Conservation (phyloP, 30 jellyfish, hydroid and myxozoan species). For the Sanderia malayensis region DNA sequence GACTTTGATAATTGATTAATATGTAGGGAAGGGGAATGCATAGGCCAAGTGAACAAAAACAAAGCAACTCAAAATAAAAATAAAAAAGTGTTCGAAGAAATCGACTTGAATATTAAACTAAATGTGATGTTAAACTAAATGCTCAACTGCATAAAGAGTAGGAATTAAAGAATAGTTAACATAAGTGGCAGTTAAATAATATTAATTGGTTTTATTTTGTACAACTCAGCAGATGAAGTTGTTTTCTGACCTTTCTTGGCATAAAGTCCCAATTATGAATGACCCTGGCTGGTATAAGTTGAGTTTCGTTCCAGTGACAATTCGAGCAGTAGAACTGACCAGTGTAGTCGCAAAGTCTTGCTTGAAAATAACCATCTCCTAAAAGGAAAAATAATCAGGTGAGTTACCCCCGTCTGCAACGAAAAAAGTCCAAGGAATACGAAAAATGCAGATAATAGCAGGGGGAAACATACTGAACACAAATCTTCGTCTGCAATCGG, state of each 20-base stretch:
- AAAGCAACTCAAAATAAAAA: too few relatives aligned
- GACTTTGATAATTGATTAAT: too few relatives aligned
- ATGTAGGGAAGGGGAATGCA: too few relatives aligned
- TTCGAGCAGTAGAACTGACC: slow-evolving; percentile 77
- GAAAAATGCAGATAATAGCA: background rate
- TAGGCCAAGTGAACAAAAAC: too few relatives aligned
- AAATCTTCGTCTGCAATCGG: slow-evolving; percentile 82
- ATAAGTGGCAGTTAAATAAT: too few relatives aligned
- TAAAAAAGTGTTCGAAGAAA: too few relatives aligned
- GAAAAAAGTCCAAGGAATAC: background rate
- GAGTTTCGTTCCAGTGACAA: slow-evolving; percentile 94
- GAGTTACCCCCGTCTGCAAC: background rate
- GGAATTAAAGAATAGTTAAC: too few relatives aligned
- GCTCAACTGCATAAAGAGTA: too few relatives aligned
- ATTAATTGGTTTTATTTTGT: too few relatives aligned
- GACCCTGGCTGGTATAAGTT: slow-evolving; percentile 82
- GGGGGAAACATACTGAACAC: slow-evolving; percentile 48
- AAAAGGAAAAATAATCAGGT: background rate
- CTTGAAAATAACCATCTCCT: slow-evolving; percentile 78
- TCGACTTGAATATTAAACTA: too few relatives aligned
- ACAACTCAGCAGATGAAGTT: too few relatives aligned
- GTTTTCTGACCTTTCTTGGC: slow-evolving; percentile 56
- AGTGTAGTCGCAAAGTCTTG: slow-evolving; percentile 85
- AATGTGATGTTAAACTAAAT: too few relatives aligned
- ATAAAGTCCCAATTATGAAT: slow-evolving; percentile 94